A percentile compares a stretch with the other conserved stretches of the same genome.
Conservation (phyloP, 2,797 vertebrate species). For the Melanotaenia trifasciata region DNA sequence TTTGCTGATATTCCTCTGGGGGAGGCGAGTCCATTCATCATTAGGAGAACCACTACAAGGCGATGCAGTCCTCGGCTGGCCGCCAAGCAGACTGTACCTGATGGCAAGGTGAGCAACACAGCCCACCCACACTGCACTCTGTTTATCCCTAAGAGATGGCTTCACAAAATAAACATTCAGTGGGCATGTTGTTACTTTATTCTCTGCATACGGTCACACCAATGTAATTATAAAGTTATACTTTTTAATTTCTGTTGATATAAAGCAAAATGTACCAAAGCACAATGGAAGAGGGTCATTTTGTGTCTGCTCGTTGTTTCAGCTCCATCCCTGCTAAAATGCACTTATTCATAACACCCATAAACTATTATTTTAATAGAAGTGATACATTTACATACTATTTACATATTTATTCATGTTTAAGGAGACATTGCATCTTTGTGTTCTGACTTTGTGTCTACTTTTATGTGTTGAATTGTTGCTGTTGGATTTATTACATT, state of each 20-base stretch:
- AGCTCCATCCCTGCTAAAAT: too few relatives aligned
- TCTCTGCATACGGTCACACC: neutral
- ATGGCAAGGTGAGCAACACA: constrained; percentile 82
- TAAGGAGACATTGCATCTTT: too few relatives aligned
- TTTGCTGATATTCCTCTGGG: constrained; percentile 88
- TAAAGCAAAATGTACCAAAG: too few relatives aligned
- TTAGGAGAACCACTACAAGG: constrained; percentile 83
- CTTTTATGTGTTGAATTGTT: neutral
- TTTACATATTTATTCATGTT: too few relatives aligned
- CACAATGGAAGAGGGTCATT: too few relatives aligned
- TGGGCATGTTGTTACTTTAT: neutral
- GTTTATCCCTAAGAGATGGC: neutral
- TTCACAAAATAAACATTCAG: neutral
- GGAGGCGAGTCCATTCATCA: constrained; percentile 85
- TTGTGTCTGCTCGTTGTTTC: too few relatives aligned
- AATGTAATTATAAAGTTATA: neutral
- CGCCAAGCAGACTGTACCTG: constrained; percentile 68
- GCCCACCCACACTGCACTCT: neutral
- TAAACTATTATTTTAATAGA: too few relatives aligned
- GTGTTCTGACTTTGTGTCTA: neutral
- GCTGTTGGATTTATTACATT: neutral
- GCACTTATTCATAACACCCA: too few relatives aligned
- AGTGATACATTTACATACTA: too few relatives aligned
- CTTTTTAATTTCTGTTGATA: neutral
- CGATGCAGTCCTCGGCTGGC: constrained; percentile 81